Evolutionary conservation across 2,888 invertebrate species (phyloP).

Genomic region (Erpobdella octoculata): DNA sequence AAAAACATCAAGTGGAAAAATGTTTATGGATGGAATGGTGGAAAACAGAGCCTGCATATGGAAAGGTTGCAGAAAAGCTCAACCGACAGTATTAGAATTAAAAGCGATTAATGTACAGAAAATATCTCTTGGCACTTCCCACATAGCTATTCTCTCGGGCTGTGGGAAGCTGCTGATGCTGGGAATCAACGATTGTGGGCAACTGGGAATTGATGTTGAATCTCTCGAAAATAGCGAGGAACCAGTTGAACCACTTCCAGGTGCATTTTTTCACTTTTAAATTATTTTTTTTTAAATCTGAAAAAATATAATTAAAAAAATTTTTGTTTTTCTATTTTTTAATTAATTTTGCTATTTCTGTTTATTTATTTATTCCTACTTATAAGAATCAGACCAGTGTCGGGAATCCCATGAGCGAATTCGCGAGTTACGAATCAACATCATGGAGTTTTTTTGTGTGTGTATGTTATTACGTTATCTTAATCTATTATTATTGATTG

Average conservation of each 20-base stretch:
- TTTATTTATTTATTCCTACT: not conserved
- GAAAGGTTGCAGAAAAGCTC: constrained; percentile 9
- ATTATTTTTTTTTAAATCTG: not conserved
- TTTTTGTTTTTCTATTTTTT: not conserved
- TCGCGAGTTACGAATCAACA: too few relatives aligned
- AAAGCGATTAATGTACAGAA: constrained; percentile 6
- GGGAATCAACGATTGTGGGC: constrained; percentile 46
- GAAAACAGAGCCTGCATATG: constrained; percentile 10
- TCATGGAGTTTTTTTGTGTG: too few relatives aligned
- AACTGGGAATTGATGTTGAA: constrained; percentile 43
- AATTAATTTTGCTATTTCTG: not conserved
- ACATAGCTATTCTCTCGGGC: constrained; percentile 45
- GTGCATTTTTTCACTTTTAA: too few relatives aligned
- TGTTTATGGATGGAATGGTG: not conserved
- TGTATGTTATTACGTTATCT: too few relatives aligned
- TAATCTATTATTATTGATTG: not conserved
- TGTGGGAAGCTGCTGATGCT: constrained; percentile 44
- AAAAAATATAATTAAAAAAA: not conserved
- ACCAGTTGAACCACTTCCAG: not conserved
- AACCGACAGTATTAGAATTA: not conserved
- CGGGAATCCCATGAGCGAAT: too few relatives aligned
- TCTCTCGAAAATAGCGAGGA: not conserved
- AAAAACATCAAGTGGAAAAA: not conserved
- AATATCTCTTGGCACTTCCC: constrained; percentile 41
- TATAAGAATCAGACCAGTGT: too few relatives aligned